These are phyloP conservation scores for Neopipo cinnamomea DNA, from an alignment of 2,113 vertebrate species.

Conservation along the genomic window DNA sequence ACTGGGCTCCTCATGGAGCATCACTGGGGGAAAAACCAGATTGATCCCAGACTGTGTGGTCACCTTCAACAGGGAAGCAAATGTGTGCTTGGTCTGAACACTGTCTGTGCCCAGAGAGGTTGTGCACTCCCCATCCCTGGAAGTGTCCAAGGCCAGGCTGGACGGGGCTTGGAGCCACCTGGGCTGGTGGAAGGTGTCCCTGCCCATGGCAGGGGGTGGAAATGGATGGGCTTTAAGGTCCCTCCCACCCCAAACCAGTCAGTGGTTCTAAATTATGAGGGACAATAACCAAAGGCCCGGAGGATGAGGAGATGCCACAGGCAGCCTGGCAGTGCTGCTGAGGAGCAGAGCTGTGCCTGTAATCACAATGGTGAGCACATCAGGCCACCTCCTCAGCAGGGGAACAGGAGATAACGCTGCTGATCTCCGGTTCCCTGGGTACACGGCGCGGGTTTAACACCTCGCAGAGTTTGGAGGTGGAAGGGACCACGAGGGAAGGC, in stretches of 20 bases:
- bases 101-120: not conserved
- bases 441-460: not conserved
- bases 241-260: not conserved
- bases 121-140: not conserved
- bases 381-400: not conserved
- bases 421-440: not conserved
- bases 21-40: accelerated
- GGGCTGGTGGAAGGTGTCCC: accelerated
- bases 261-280: not conserved
- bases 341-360: not conserved
- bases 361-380: not conserved
- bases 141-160: not conserved
- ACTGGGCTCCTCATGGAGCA: accelerated
- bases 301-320: accelerated
- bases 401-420: not conserved
- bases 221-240: not conserved
- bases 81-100: accelerated
- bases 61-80: accelerated
- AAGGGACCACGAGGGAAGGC: not conserved
- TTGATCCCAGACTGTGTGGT: accelerated
- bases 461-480: not conserved
- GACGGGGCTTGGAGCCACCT: accelerated
- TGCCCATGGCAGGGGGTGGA: no score
- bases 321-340: not conserved
- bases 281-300: not conserved